A percentile compares a stretch with the other conserved stretches of the same genome.
These are phyloP conservation scores for Hassar affinis DNA, from an alignment of 2,113 vertebrate genomes.

Conservation along the genomic window DNA sequence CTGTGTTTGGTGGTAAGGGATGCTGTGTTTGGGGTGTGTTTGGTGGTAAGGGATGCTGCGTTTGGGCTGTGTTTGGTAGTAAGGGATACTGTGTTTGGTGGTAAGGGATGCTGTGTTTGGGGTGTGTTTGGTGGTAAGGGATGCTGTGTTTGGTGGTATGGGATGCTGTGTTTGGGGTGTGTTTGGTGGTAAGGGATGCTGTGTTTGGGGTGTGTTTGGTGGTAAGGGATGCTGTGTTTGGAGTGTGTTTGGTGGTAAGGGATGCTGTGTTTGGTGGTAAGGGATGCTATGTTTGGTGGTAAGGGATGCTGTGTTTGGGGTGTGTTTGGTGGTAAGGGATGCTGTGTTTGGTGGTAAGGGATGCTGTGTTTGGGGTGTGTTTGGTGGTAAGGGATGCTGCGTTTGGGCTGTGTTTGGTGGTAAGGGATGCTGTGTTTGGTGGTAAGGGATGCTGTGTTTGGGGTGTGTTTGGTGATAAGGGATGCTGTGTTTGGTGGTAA, in stretches of 20 bases:
- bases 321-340: neutral
- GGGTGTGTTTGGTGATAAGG: conserved; percentile 17
- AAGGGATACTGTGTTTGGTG: too few species aligned
- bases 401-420: neutral
- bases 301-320: neutral
- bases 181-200: too few species aligned
- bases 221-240: neutral
- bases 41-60: too few species aligned
- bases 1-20: too few species aligned
- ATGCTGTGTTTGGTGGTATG: too few species aligned
- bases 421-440: neutral
- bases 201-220: neutral
- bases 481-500: neutral
- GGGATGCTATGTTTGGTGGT: neutral
- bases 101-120: too few species aligned
- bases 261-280: neutral
- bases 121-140: too few species aligned
- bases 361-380: neutral
- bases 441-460: neutral
- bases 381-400: neutral
- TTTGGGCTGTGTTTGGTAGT: too few species aligned
- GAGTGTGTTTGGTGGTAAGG: neutral
- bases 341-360: neutral
- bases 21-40: too few species aligned
- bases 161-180: too few species aligned